Conservation (phyloP, 1,140 invertebrate genomes). For the Platyscapa corneri region DNA sequence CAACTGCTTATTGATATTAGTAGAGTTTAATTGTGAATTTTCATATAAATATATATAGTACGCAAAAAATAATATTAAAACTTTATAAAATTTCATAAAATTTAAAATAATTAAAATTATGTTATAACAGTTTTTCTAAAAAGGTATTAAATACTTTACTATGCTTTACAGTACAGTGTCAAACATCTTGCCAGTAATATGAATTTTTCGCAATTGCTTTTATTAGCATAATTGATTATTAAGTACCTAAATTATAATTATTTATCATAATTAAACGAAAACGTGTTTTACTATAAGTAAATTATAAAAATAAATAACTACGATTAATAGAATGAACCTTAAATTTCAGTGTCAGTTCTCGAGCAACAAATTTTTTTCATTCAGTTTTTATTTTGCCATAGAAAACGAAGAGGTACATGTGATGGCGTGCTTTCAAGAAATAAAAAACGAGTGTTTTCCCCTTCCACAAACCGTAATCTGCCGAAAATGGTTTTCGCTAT, state of each 20-base stretch:
- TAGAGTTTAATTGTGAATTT: no score
- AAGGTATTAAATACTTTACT: no score
- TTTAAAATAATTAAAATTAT: no score
- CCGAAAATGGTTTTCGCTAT: slow-evolving; percentile 49
- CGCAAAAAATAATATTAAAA: no score
- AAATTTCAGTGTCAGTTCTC: neutral
- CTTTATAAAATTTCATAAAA: no score
- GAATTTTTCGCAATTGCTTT: no score
- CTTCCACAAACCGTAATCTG: neutral
- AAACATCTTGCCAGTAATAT: no score
- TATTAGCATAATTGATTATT: no score
- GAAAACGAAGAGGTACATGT: slow-evolving; percentile 11
- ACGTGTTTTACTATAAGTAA: neutral
- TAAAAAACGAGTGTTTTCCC: neutral
- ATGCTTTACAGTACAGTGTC: no score
- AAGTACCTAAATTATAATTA: neutral
- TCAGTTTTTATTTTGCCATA: neutral
- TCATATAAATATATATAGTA: no score
- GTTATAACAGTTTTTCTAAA: no score
- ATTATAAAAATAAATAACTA: neutral
- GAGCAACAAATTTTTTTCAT: neutral
- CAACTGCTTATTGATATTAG: no score
- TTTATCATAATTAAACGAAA: neutral
- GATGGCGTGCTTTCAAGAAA: neutral
- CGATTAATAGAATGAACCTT: neutral